Evolutionary conservation across 2,888 invertebrate genomes (phyloP), one percentile per base, ranked within the genome.

Genomic region (Diogma glabrata): DNA sequence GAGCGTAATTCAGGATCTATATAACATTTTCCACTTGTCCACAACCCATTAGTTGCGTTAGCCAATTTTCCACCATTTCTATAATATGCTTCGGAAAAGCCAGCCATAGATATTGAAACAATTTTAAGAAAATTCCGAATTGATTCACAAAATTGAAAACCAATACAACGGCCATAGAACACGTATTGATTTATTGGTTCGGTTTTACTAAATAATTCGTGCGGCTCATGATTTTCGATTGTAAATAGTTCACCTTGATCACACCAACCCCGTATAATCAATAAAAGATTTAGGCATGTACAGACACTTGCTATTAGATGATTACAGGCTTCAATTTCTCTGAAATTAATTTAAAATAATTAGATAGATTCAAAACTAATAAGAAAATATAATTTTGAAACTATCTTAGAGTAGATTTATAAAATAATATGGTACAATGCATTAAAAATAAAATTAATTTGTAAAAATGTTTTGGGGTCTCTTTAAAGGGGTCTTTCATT

Each of bases 161-260:
- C 96, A 55, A 94, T 73, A 65, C 87, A 87, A 57, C 94, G 76
- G n/a, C 95, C 96, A 70, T 94, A 96, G 69, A 96, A 97, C 63
- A 88, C 88, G 71, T 90, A 89, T 68, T 92, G 91, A 72, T 93
- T 90, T 52, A 96, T 81, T 51, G 80, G 81, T 59, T 88, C 87
- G 6, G 87, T 82, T 60, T 83, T 78, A 16, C 78, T 76, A 58
- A 92, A 78, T 23, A 95, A 69, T 59, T 89, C 87, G 57, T 87
- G 81, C 0, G 86, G 81, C 1, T 84, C 78, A 56, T 84, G 81
- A 1, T 78, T 73, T 2, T 65, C 66, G 0, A 77, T 72, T 0
- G 85, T 82, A 64, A 94, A 92, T 30, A 95, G 70, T 56, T 78
- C 79, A 0, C 79, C 85, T 3, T 77, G 70, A 1, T 78, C 75